A percentile compares a stretch with the other conserved stretches of the same genome.
phyloP scores from a whole-genome alignment of 2,113 vertebrate species.

The Thermophis baileyi region DNA sequence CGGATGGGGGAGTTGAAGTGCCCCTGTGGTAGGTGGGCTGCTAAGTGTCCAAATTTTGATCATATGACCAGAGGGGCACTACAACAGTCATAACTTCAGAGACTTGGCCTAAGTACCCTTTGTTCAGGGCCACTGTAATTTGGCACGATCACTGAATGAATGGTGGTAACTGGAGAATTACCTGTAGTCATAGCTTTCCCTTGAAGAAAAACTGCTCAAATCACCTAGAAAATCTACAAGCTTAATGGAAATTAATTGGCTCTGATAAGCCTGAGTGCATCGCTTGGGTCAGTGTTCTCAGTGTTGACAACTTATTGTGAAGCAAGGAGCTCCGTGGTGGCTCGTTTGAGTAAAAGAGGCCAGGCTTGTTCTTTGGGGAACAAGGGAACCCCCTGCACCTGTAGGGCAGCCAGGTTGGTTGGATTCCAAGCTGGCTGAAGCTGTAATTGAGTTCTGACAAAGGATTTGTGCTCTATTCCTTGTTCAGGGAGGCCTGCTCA shows the following conservation, averaged over 20 bases:
- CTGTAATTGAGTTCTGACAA: not conserved
- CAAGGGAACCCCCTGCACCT: not conserved
- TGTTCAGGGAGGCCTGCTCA: not conserved
- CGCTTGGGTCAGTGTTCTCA: not conserved
- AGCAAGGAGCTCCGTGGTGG: not conserved
- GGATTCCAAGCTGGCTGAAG: not conserved
- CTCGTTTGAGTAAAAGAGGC: not conserved
- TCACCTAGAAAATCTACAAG: not conserved
- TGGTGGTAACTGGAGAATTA: not conserved
- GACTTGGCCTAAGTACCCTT: not conserved
- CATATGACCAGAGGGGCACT: not conserved
- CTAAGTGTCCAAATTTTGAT: not conserved
- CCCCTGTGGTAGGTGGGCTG: not conserved
- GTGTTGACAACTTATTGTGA: not conserved
- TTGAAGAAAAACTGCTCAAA: not conserved
- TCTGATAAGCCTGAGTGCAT: not conserved
- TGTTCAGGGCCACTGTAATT: not conserved
- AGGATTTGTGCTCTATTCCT: not conserved
- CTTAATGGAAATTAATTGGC: not conserved
- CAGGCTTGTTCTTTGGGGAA: not conserved
- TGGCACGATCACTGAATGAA: not conserved
- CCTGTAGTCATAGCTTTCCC: not conserved
- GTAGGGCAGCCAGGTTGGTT: not conserved
- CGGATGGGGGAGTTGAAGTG: not conserved
- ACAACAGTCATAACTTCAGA: not conserved